Evolutionary conservation across 1,140 invertebrate genomes (phyloP), one percentile per base, ranked within the genome.

Genomic region (Tetranychus urticae): DNA sequence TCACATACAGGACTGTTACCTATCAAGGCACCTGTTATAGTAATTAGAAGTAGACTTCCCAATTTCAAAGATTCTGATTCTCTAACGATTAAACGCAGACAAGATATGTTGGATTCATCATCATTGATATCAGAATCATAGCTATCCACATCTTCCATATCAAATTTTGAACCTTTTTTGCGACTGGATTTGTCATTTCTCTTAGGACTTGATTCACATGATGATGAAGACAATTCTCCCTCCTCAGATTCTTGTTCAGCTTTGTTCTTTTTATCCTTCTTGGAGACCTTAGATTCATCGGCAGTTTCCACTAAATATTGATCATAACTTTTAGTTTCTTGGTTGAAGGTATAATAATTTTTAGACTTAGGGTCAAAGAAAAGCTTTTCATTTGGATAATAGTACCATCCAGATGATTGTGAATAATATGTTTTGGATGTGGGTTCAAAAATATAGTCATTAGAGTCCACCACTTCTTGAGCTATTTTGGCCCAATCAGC

Each of bases 41-140:
- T 86, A 4, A 93, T 78, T n/a, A 93, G 70, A 68, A 83, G 86
- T 35, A 93, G 74, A 46, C 79, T 81, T 4, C 88, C 88, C 56
- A 81, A 70, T 71, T 82, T 82, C 14, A 92, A 65, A 62, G 78
- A 77, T 37, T 77, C 67, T 0, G 86, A 86, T 67, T 85, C 79
- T 65, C 80, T 78, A 0, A 92, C 82, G 60, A 92, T 83, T n/a
- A 88, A 77, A 33, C 89, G 76, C 71, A 93, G 82, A 66, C 86
- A 89, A 0, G 88, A 31, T 39, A 56, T 61, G 12, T 61, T 61
- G 10, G 23, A n/a, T 12, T 36, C 52, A 45, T 55, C 45, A 45
- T 56, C 47, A 10, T 47, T n/a, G 7, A 47, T 8, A 47, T 47
- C 46, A 3, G 46, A 47, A n/a, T 12, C 7, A 14, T 47, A 23